Percentiles rank a stretch among this genome's conserved stretches.
Conservation (phyloP, 1,140 invertebrate genomes). For the Bombus balteatus region DNA sequence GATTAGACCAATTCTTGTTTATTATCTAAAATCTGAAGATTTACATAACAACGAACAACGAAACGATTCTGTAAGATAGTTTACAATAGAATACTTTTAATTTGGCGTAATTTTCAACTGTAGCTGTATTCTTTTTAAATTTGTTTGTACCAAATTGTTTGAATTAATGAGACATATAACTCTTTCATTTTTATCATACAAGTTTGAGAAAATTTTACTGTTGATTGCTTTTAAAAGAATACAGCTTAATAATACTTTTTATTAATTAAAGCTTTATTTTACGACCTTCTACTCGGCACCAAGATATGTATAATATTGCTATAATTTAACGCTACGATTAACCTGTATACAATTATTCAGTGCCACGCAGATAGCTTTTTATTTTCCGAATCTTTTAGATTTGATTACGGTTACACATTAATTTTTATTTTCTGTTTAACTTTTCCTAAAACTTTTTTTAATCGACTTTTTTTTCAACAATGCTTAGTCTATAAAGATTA, state of each 20-base stretch:
- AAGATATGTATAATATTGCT: conserved; percentile 68
- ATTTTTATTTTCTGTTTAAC: conserved; percentile 2
- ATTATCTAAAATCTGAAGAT: conserved; percentile 65
- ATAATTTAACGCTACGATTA: conserved; percentile 49
- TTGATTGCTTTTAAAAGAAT: conserved; percentile 22
- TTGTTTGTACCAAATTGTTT: neutral
- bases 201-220: neutral
- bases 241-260: conserved; percentile 38
- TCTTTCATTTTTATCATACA: neutral
- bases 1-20: conserved; percentile 44
- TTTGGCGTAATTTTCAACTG: conserved; percentile 28
- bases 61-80: conserved; percentile 15
- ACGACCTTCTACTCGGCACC: conserved; percentile 46
- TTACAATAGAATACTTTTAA: conserved; percentile 38
- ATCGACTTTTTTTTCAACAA: neutral
- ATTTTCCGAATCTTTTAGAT: neutral
- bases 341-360: neutral
- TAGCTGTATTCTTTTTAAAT: conserved; percentile 33
- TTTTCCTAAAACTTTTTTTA: neutral
- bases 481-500: neutral
- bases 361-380: neutral
- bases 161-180: neutral
- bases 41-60: conserved; percentile 50
- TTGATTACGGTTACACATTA: neutral
- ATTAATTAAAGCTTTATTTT: conserved; percentile 31